phyloP scores from a whole-genome alignment of 1,140 invertebrate species.

The Achroia grisella region DNA sequence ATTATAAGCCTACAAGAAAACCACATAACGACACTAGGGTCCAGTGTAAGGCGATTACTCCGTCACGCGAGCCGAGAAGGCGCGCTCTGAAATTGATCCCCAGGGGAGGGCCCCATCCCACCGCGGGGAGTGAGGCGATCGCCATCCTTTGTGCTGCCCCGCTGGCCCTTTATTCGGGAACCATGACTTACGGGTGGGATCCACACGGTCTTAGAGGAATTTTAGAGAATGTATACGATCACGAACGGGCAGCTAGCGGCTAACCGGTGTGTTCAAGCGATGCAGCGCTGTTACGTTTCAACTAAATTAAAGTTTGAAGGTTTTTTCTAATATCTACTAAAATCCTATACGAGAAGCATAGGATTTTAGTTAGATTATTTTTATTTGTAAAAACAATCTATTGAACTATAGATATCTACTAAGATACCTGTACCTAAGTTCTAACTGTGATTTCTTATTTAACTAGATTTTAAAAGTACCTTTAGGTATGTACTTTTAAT shows the following conservation, averaged over 20 bases:
- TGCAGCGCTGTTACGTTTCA: too few species aligned
- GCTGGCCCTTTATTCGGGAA: constrained; percentile 2
- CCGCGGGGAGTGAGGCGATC: background rate
- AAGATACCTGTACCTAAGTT: too few species aligned
- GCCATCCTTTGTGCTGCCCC: background rate
- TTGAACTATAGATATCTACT: too few species aligned
- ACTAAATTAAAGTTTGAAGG: too few species aligned
- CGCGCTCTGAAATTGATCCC: constrained; percentile 3
- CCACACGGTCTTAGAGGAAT: background rate
- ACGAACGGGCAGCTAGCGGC: background rate
- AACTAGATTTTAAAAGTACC: too few species aligned
- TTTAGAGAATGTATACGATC: constrained; percentile 4
- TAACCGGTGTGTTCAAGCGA: too few species aligned
- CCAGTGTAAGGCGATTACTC: constrained; percentile 2
- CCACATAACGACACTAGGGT: constrained; percentile 4
- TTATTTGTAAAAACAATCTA: too few species aligned
- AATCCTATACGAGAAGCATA: too few species aligned
- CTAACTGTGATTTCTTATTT: too few species aligned
- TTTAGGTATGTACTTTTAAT: too few species aligned
- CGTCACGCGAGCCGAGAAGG: background rate
- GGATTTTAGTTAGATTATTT: too few species aligned
- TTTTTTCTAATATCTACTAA: too few species aligned
- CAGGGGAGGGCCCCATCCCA: background rate
- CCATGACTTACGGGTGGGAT: constrained; percentile 3
- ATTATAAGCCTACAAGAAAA: constrained; percentile 4